A percentile compares a stretch with the other conserved stretches of the same genome.
phyloP scores from a whole-genome alignment of 2,797 vertebrate genomes.

The Etheostoma nigrum region DNA sequence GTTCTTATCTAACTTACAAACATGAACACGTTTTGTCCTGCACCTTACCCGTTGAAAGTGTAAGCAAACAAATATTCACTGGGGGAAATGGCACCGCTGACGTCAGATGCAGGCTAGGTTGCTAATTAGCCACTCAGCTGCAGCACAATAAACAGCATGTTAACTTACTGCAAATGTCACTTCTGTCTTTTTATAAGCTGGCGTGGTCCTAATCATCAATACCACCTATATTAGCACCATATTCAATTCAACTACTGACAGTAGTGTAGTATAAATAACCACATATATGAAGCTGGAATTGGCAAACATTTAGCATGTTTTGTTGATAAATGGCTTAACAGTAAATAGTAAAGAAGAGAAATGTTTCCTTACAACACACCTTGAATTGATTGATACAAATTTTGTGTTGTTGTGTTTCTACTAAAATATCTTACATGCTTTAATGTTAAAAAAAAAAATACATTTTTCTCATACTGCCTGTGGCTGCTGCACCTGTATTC shows the following conservation, averaged over 20 bases:
- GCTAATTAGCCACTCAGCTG: constrained; percentile 1
- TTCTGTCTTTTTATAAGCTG: neutral
- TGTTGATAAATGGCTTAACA: neutral
- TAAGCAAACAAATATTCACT: constrained; percentile 4
- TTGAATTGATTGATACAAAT: no score
- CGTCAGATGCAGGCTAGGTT: neutral
- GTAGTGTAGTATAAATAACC: neutral
- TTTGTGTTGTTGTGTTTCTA: no score
- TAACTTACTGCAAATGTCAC: constrained; percentile 11
- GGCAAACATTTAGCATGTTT: neutral
- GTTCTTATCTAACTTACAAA: neutral
- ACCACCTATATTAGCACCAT: neutral
- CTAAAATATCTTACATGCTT: no score
- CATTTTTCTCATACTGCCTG: no score
- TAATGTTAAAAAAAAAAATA: no score
- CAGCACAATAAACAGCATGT: constrained; percentile 27
- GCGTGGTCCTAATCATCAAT: neutral
- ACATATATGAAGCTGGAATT: neutral
- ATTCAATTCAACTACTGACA: neutral
- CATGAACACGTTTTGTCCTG: neutral
- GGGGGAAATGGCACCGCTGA: neutral
- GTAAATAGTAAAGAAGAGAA: no score
- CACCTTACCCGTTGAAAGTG: neutral
- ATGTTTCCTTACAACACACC: neutral
- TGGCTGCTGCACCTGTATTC: no score